phyloP scores from a whole-genome alignment of 2,113 vertebrate species.

The Pangasianodon hypophthalmus region DNA sequence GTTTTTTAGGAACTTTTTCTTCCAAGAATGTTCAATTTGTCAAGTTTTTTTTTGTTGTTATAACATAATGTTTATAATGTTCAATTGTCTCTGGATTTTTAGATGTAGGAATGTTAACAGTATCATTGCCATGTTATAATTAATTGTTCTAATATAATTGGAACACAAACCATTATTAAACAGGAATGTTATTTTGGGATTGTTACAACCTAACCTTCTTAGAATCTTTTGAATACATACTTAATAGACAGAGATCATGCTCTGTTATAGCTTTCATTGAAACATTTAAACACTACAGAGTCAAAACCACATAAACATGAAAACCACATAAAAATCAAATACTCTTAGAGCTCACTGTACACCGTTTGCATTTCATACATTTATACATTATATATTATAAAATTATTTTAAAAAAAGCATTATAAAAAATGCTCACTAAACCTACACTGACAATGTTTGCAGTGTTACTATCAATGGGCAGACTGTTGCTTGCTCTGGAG shows the following conservation, averaged over 20 bases:
- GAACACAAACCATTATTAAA: no score
- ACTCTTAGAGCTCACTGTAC: neutral
- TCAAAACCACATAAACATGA: neutral
- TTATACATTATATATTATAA: neutral
- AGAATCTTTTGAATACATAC: neutral
- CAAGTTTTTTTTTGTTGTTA: neutral
- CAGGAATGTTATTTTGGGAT: neutral
- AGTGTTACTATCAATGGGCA: conserved; percentile 69
- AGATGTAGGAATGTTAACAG: neutral
- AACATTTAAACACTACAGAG: neutral
- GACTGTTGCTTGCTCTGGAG: conserved; percentile 61
- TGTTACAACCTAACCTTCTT: neutral
- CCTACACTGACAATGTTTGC: neutral
- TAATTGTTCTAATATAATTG: no score
- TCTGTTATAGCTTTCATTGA: neutral
- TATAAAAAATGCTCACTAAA: neutral
- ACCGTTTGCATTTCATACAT: neutral
- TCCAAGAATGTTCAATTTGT: neutral
- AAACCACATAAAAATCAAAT: neutral
- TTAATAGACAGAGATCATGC: neutral
- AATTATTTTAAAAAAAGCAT: no score
- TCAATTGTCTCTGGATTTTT: neutral
- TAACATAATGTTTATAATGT: neutral
- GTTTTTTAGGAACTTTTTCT: neutral
- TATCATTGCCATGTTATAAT: neutral